Conservation (phyloP, 53 echinoderm and acorn worm genomes). For the Paelopatides confundens region DNA sequence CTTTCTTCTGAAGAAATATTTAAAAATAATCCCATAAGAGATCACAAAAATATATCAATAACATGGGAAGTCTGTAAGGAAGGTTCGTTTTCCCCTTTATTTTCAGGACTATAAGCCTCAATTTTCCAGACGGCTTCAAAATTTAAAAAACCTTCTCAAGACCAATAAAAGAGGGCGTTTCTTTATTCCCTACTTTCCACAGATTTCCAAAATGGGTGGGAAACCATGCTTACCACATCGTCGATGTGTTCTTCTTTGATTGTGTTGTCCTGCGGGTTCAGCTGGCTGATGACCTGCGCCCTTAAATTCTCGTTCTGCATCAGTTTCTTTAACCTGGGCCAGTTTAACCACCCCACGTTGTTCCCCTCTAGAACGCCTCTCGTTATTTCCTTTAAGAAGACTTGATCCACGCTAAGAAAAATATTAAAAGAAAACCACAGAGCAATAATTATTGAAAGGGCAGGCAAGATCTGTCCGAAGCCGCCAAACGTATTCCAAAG, state of each 20-base stretch:
- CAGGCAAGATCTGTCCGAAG: no score
- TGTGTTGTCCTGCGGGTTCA: conserved; percentile 90
- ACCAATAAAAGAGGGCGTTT: not conserved
- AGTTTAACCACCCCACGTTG: conserved; percentile 99
- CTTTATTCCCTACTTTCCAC: not conserved
- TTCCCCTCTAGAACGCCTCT: conserved; percentile 94
- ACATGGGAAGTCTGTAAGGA: no score
- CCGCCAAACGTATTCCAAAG: no score
- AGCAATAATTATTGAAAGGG: no score
- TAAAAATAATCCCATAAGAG: no score
- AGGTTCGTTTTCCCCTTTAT: no score
- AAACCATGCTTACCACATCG: conserved; percentile 84
- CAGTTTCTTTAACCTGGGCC: conserved; percentile 94
- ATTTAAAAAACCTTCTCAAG: no score
- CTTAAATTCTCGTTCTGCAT: conserved; percentile 98
- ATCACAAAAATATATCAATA: no score
- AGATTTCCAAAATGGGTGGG: no score
- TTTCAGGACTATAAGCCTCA: no score
- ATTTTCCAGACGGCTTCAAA: no score
- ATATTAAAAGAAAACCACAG: not conserved
- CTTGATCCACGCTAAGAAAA: conserved; percentile 85
- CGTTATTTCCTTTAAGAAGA: conserved; percentile 93
- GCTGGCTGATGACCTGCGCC: conserved; percentile 95
- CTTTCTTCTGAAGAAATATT: no score
- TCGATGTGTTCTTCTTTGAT: conserved; percentile 96